These are phyloP conservation scores for Archivesica marissinica DNA, from an alignment of 1,140 invertebrate species.

Conservation along the genomic window DNA sequence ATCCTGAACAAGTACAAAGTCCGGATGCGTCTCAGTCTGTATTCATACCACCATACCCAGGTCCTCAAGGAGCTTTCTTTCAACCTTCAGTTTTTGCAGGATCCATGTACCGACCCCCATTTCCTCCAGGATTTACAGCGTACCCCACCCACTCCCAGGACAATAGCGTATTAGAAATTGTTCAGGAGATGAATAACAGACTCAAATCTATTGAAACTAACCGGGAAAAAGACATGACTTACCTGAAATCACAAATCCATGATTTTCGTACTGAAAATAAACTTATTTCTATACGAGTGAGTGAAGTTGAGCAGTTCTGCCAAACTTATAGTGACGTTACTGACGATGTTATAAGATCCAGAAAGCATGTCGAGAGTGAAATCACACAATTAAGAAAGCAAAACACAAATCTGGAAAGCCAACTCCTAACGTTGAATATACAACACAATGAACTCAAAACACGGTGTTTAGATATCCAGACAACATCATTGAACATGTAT, in stretches of 20 bases:
- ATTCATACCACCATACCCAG: no score
- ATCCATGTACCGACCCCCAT: no score
- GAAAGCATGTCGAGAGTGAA: not conserved
- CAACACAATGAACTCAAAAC: not conserved
- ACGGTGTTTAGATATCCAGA: constrained; percentile 1
- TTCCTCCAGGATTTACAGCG: no score
- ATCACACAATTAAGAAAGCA: not conserved
- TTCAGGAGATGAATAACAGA: constrained; percentile 7
- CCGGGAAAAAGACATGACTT: not conserved
- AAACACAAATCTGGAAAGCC: not conserved
- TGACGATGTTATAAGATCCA: not conserved
- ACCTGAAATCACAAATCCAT: not conserved
- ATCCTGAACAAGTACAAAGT: not conserved
- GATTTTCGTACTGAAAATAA: not conserved
- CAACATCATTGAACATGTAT: not conserved
- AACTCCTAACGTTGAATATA: not conserved
- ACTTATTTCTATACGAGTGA: not conserved
- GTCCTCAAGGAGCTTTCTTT: no score
- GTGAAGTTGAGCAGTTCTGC: not conserved
- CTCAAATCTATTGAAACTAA: constrained; percentile 7
- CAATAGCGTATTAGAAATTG: no score
- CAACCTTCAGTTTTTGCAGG: no score
- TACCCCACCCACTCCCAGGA: no score
- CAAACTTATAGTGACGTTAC: not conserved
- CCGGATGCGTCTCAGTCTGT: no score